Evolutionary conservation across 1,140 invertebrate species (phyloP).

Genomic region (Platorchestia sp.): DNA sequence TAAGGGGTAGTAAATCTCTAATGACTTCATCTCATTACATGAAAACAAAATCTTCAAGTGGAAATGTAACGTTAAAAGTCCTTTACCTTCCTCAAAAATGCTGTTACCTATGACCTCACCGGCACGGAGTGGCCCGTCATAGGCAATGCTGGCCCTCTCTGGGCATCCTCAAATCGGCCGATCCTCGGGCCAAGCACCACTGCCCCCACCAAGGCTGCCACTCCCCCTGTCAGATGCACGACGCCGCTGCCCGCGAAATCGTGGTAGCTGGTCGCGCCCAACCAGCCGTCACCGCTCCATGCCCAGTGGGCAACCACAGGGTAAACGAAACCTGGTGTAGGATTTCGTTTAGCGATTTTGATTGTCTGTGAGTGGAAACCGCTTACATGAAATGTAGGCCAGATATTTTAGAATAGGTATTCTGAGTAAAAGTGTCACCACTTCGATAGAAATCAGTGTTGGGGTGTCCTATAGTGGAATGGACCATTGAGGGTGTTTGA

Average conservation of each 20-base stretch:
- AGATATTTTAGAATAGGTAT: too few species aligned
- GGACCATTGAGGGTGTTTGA: too few species aligned
- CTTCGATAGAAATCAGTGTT: too few species aligned
- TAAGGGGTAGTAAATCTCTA: too few species aligned
- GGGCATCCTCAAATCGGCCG: conserved; percentile 71
- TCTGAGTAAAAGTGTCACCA: too few species aligned
- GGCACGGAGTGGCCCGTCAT: conserved; percentile 67
- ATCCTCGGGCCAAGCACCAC: conserved; percentile 73
- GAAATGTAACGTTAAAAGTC: too few species aligned
- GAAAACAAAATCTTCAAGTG: too few species aligned
- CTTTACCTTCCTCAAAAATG: neutral
- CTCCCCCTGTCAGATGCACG: conserved; percentile 75
- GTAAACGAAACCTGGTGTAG: conserved; percentile 74
- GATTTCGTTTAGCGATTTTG: too few species aligned
- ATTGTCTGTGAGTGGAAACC: too few species aligned
- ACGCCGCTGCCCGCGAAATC: conserved; percentile 72
- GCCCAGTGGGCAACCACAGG: conserved; percentile 76
- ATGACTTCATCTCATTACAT: too few species aligned
- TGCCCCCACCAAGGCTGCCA: conserved; percentile 74
- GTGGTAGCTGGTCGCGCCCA: conserved; percentile 68
- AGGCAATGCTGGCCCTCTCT: conserved; percentile 71
- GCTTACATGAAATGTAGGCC: too few species aligned
- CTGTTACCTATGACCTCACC: conserved; percentile 50
- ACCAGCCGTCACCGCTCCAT: conserved; percentile 74
- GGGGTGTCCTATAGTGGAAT: too few species aligned